phyloP scores from a whole-genome alignment of 2,888 invertebrate genomes.

The Athetis lepigone region DNA sequence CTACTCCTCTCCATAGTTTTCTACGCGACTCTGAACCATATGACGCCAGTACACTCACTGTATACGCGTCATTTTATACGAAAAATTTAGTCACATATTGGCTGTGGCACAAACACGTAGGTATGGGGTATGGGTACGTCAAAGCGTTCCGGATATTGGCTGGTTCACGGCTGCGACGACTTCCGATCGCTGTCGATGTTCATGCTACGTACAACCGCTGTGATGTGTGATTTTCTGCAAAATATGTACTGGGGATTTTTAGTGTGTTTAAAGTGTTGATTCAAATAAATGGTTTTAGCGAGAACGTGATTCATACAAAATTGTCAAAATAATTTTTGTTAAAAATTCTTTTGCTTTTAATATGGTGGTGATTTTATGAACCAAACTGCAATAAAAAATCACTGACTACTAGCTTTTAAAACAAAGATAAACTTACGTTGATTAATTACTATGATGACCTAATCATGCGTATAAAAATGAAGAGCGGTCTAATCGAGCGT shows the following conservation, averaged over 20 bases:
- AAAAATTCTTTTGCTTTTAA: too few species aligned
- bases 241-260: constrained; percentile 18
- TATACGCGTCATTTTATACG: constrained; percentile 1
- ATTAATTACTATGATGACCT: not conserved
- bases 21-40: too few species aligned
- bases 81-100: constrained; percentile 8
- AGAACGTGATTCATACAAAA: too few species aligned
- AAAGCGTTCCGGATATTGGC: constrained; percentile 76
- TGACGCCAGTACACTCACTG: too few species aligned
- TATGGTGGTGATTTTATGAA: too few species aligned
- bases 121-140: constrained; percentile 14
- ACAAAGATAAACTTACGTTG: too few species aligned
- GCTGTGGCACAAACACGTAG: constrained; percentile 16
- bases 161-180: constrained; percentile 76
- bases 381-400: too few species aligned
- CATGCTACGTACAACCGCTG: constrained; percentile 28
- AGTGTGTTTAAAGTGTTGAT: too few species aligned
- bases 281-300: too few species aligned
- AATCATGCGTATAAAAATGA: constrained; percentile 11
- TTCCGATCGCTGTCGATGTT: constrained; percentile 69
- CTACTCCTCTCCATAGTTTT: too few species aligned
- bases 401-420: not conserved
- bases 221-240: constrained; percentile 45
- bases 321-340: too few species aligned
- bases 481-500: constrained; percentile 57